Evolutionary conservation across 2,888 invertebrate species (phyloP).

Genomic region (Cyaniris semiargus): DNA sequence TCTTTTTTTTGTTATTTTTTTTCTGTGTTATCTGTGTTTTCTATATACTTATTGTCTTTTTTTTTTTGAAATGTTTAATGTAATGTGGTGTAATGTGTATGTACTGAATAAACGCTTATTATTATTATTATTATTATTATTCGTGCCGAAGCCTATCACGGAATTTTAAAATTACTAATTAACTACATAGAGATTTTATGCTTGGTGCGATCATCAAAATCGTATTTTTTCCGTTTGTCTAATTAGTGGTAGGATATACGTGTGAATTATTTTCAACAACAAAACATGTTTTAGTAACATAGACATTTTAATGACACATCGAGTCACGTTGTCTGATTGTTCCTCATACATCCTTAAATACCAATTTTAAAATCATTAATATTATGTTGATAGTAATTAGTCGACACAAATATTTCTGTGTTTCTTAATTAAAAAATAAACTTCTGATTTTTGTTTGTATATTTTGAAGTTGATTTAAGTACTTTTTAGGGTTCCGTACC

Average conservation of each 20-base stretch:
- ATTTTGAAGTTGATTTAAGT: no score
- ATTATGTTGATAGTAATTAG: not conserved
- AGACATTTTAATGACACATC: not conserved
- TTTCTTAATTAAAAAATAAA: not conserved
- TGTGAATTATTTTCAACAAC: not conserved
- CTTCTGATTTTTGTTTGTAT: not conserved
- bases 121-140: no score
- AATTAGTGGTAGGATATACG: not conserved
- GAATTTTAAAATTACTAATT: not conserved
- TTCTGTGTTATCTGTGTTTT: no score
- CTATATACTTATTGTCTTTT: no score
- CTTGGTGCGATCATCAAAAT: not conserved
- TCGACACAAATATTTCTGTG: not conserved
- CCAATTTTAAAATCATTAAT: not conserved
- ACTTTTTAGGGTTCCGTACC: no score
- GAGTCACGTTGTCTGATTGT: not conserved
- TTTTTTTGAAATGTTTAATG: no score
- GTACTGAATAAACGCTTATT: no score
- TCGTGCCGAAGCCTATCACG: not conserved
- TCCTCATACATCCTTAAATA: not conserved
- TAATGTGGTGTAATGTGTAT: no score
- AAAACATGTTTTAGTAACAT: not conserved
- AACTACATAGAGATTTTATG: not conserved
- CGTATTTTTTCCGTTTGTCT: not conserved
- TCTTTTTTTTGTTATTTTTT: no score